Evolutionary conservation across 2,797 vertebrate genomes (phyloP), one percentile per base, ranked within the genome.

Genomic region (Eurystomus glaucurus): DNA sequence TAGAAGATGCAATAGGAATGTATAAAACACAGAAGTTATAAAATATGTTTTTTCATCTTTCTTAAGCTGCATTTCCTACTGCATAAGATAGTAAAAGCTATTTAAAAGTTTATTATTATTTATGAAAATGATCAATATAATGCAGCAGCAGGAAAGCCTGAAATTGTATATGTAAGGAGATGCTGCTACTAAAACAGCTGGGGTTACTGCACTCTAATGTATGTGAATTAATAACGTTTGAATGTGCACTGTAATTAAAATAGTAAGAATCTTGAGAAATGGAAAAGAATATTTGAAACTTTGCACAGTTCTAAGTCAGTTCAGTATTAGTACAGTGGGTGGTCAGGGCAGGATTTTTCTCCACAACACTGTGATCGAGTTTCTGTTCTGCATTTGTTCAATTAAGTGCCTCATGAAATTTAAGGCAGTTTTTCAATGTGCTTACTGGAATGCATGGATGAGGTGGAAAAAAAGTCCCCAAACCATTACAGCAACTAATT

Each of bases 321-420:
- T 41, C 20, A 21, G 10, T 65, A 37, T 81, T 74, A 75, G 20
- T 48, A 11, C 22, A n/a, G 11, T 68, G 28, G 13, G 31, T 84
- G 20, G 28, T 41, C 87, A 79, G 33, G 37, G 35, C 16, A 74
- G 35, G 33, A 70, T 64, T 94, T 88, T 85, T 95, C 37, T 72
- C 52, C 31, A 17, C 31, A 65, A 10, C 11, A 9, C n/a, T 65
- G 18, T 45, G 54, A 62, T 88, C 26, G 41, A 65, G 33, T 88
- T 92, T 94, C 46, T 82, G 43, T 62, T 84, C 83, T 88, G 39
- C 28, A 41, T 88, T 90, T 88, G 43, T 92, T 84, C 66, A 55
- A 10, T 57, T 93, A 82, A 92, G 79, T 41, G 62, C 54, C 15
- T 95, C 54, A 41, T 79, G 91, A 90, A 94, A 54, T 69, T 66